phyloP scores from a whole-genome alignment of 2,888 invertebrate species.

The Coelogynopora nodosa region DNA sequence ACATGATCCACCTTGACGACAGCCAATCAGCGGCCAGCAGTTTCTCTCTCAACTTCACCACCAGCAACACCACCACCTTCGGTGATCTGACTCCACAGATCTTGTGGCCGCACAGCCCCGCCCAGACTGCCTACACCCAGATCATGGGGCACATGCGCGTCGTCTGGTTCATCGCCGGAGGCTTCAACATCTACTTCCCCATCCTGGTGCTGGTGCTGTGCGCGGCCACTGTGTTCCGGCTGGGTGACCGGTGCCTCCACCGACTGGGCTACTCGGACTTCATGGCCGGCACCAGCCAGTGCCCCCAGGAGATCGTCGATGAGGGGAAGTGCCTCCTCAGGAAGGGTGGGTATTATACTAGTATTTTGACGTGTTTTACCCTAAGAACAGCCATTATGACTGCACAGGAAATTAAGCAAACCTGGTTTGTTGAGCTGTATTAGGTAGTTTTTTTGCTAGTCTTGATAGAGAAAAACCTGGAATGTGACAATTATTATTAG shows the following conservation, averaged over 20 bases:
- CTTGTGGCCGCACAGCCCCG: constrained; percentile 47
- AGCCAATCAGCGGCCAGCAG: background rate
- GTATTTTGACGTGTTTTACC: too few relatives aligned
- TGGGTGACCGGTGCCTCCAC: constrained; percentile 83
- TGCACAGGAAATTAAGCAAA: too few relatives aligned
- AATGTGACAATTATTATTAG: too few relatives aligned
- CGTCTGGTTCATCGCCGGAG: constrained; percentile 87
- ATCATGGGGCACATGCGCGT: constrained; percentile 99
- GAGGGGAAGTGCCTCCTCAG: constrained; percentile 87
- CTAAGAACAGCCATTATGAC: too few relatives aligned
- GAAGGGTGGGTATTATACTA: constrained; percentile 74
- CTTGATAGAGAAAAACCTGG: too few relatives aligned
- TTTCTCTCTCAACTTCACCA: background rate
- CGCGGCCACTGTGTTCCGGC: constrained; percentile 83
- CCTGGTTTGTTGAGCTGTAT: too few relatives aligned
- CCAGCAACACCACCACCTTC: background rate
- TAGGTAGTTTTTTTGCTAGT: too few relatives aligned
- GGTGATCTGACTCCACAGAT: background rate
- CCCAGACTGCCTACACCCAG: constrained; percentile 84
- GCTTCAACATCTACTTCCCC: constrained; percentile 98
- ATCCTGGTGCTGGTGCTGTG: constrained; percentile 90
- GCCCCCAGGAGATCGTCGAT: constrained; percentile 85
- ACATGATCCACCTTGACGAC: constrained; percentile 91
- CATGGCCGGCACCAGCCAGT: constrained; percentile 78
- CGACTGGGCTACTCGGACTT: constrained; percentile 84